Base-by-base conservation (phyloP, 2,888 invertebrate species). In the Abrostola tripartita region DNA sequence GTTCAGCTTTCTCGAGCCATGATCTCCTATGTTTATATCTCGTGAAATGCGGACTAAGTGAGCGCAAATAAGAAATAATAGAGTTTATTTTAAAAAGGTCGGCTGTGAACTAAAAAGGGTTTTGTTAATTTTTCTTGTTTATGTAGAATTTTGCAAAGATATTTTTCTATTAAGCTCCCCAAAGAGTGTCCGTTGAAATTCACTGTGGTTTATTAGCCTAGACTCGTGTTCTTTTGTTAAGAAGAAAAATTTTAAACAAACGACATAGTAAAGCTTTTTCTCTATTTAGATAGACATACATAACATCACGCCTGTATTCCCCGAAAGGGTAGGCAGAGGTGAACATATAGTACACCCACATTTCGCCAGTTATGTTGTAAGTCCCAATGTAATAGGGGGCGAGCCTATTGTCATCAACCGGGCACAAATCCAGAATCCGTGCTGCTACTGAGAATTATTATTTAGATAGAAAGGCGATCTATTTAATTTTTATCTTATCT, bases 11-110 rank as follows among this genome's bases (percentile, higher is more conserved):
- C 58, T 47, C 1, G 7, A 54, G 51, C 59, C 61, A 64, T 70
- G 63, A 70, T 42, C 61, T 53, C 6, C 14, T 40, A 64, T 57
- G 49, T 71, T 74, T 74, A 71, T 71, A 37, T 53, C 51, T 54
- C 6, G 6, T 41, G 37, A 37, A 58, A 63, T 37, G 12, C 14
- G 12, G 10, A 6, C 60, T 35, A 51, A 55, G 61, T 56, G 51
- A 24, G 35, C 6, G 12, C 35, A 62, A 66, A 74, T 57, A 57
- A 72, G 63, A 59, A 73, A 59, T 42, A 52, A 69, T 69, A 37
- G 51, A 47, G 44, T 37, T 12, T 5, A 1, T 38, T 37, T 65
- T n/a, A 47, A 24, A 50, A 57, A 38, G 11, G 11, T 37, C 35
- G 41, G 10, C 11, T 1, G 24, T 24, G 9, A 50, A 50, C 36